Conservation (phyloP, 2,888 invertebrate genomes). For the Acholoe squamosa region DNA sequence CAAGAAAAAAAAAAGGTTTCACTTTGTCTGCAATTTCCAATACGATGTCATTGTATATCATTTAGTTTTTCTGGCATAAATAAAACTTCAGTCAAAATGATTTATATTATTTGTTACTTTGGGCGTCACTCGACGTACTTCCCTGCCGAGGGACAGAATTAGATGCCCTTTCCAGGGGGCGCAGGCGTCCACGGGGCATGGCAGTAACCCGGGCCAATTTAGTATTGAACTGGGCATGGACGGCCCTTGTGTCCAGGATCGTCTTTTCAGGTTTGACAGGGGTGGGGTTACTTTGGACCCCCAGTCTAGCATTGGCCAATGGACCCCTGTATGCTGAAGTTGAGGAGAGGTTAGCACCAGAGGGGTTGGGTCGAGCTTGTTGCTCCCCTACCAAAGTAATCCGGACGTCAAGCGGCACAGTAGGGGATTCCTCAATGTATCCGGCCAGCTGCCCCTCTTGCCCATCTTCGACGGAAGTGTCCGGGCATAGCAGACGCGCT, state of each 20-base stretch:
- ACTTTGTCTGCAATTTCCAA: too few relatives aligned
- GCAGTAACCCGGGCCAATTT: neutral
- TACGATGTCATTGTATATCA: too few relatives aligned
- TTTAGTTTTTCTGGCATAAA: too few relatives aligned
- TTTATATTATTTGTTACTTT: neutral
- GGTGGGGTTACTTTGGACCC: neutral
- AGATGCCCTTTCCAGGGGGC: slow-evolving; percentile 22
- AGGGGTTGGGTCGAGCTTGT: neutral
- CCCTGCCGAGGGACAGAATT: neutral
- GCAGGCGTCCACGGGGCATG: neutral
- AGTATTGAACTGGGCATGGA: slow-evolving; percentile 29
- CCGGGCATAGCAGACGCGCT: neutral
- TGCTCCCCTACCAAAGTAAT: slow-evolving; percentile 4
- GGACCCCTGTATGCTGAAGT: slow-evolving; percentile 11
- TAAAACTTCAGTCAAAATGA: too few relatives aligned
- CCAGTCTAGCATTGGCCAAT: neutral
- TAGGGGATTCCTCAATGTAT: neutral
- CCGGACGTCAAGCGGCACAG: slow-evolving; percentile 47
- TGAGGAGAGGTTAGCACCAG: neutral
- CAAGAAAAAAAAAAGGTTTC: too few relatives aligned
- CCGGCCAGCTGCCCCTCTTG: neutral
- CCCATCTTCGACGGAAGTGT: neutral
- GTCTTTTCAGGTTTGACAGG: neutral
- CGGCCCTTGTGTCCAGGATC: neutral
- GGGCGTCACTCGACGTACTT: neutral